A percentile compares a stretch with the other conserved stretches of the same genome.
Evolutionary conservation across 2,113 vertebrate genomes (phyloP).

Genomic region (Varanus salvator): DNA sequence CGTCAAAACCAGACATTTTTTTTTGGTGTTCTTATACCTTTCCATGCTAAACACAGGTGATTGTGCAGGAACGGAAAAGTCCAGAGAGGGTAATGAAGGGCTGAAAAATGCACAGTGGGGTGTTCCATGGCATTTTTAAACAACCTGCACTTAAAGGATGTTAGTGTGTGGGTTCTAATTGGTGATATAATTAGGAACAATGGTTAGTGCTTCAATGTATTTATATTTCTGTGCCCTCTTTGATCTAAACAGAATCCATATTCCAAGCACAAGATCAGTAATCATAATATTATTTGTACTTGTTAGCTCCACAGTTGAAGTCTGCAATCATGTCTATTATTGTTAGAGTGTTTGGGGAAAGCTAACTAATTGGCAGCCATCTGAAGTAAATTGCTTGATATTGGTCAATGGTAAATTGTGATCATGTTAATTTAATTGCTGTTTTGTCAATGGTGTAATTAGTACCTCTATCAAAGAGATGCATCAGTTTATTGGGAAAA

Average conservation of each 20-base stretch:
- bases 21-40: background rate
- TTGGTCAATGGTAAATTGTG: conserved; percentile 65
- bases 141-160: background rate
- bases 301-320: conserved; percentile 63
- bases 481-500: conserved; percentile 46
- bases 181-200: background rate
- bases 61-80: background rate
- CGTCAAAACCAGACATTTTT: background rate
- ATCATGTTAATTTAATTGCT: conserved; percentile 68
- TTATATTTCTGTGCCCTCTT: background rate
- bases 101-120: background rate
- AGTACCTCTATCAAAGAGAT: conserved; percentile 49
- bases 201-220: background rate
- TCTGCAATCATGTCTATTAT: conserved; percentile 53
- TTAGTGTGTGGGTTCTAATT: background rate
- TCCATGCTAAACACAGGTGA: background rate
- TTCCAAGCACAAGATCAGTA: conserved; percentile 45
- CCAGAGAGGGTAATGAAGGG: background rate
- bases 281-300: conserved; percentile 47
- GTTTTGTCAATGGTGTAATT: conserved; percentile 62
- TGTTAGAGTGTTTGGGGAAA: conserved; percentile 55
- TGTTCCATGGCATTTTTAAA: background rate
- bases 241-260: conserved; percentile 7
- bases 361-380: conserved; percentile 68
- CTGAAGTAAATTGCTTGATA: conserved; percentile 69